These are phyloP conservation scores for Campylomormyrus tamandua DNA, from an alignment of 2,113 vertebrate species.

Conservation along the genomic window DNA sequence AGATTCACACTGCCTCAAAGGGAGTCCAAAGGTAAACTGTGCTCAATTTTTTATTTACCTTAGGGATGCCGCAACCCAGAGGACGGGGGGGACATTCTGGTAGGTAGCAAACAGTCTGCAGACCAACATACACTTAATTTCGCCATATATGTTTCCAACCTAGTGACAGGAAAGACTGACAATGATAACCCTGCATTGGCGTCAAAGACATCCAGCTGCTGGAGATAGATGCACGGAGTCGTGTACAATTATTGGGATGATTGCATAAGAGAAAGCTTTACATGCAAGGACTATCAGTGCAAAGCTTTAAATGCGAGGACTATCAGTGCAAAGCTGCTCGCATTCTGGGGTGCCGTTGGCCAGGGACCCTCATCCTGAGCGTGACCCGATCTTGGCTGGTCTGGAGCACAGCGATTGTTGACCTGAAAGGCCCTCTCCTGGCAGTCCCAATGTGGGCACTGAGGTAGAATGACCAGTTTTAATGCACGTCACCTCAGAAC, in stretches of 20 bases:
- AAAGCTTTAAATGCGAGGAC: too few relatives aligned
- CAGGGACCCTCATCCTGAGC: too few relatives aligned
- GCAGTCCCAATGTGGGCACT: neutral
- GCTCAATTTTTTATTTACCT: neutral
- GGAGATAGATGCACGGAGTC: neutral
- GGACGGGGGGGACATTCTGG: neutral
- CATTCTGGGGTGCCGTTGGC: too few relatives aligned
- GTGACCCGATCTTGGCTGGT: neutral
- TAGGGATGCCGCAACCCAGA: neutral
- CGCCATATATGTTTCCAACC: neutral
- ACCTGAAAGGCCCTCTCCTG: neutral
- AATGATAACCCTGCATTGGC: neutral
- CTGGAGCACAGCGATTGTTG: neutral
- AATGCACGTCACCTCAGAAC: neutral
- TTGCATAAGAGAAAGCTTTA: neutral
- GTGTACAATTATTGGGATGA: neutral
- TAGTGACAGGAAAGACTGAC: neutral
- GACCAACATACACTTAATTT: neutral
- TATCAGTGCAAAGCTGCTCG: too few relatives aligned
- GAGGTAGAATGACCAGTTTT: neutral
- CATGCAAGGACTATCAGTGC: neutral
- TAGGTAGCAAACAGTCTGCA: neutral
- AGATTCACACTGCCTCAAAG: neutral
- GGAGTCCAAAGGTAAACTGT: neutral
- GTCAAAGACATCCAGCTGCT: neutral